Percentiles rank a stretch among this genome's conserved stretches.
These are phyloP conservation scores for Anarsia innoxiella DNA, from an alignment of 2,888 invertebrate species.

Conservation along the genomic window DNA sequence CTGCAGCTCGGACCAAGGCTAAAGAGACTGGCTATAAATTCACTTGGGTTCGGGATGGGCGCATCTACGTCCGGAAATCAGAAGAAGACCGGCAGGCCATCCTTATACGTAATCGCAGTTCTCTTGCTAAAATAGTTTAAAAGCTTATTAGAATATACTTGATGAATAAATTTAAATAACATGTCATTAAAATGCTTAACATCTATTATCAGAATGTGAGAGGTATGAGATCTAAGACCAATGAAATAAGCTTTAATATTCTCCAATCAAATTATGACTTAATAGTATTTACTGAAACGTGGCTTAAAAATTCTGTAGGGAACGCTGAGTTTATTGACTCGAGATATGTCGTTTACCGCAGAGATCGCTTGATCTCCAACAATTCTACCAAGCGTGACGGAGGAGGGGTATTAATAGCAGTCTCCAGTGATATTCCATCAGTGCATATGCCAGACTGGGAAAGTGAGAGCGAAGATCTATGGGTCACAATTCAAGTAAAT, in stretches of 20 bases:
- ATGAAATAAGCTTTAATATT: constrained; percentile 12
- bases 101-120: constrained; percentile 9
- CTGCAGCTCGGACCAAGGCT: constrained; percentile 21
- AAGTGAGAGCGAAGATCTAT: constrained; percentile 6
- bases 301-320: constrained; percentile 10
- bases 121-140: constrained; percentile 2
- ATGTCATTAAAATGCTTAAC: constrained; percentile 5
- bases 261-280: constrained; percentile 8
- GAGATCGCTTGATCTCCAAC: constrained; percentile 2
- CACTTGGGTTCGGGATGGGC: constrained; percentile 20
- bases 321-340: constrained; percentile 12
- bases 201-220: constrained; percentile 14
- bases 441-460: constrained; percentile 6
- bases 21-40: constrained; percentile 22
- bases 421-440: constrained; percentile 5
- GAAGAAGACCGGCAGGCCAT: constrained; percentile 12
- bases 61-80: constrained; percentile 17
- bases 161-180: too few relatives aligned
- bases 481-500: constrained; percentile 5
- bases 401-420: constrained; percentile 15
- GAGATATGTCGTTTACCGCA: constrained; percentile 10
- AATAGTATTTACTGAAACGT: constrained; percentile 15
- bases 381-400: constrained; percentile 8
- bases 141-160: too few relatives aligned
- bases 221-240: constrained; percentile 12